Base-by-base conservation (phyloP, 2,888 invertebrate genomes). In the Prenolepis imparis region DNA sequence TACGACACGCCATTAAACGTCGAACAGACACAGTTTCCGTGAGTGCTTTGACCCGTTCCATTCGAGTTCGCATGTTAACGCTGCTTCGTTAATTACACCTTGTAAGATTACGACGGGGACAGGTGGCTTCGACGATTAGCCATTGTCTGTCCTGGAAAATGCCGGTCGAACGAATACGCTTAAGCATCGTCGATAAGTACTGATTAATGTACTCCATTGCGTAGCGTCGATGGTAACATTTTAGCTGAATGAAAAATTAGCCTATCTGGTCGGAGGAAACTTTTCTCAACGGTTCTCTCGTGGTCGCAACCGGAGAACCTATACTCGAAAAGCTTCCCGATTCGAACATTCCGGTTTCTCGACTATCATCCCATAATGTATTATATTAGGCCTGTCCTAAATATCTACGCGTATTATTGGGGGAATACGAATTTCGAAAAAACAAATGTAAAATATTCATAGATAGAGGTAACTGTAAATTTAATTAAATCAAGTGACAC, bases 31-130 rank as follows among this genome's bases (percentile, higher is more conserved):
- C 77, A 84, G 77, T 90, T 90, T 89, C 85, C 86, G 84, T 84
- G 90, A 84, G 89, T 90, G 86, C 88, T 89, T 87, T 89, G 88
- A 90, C 86, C 86, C 66, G 74, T 83, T 85, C 89, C 85, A 88
- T 59, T 61, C 83, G 88, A 80, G 86, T 84, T 82, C 84, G 84
- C 84, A 75, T 84, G 88, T 90, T 90, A 90, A 90, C 88, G 89
- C 85, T 78, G 82, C 85, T 89, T 90, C 90, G 92, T 91, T 92
- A 92, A 92, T 92, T 92, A 90, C 89, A 90, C 87, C 87, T 85
- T 86, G 88, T 72, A 88, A 90, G 90, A 92, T 92, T 92, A 91
- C 90, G 87, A 90, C 89, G 87, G 88, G 90, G 92, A 92, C 92
- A 92, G 92, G 92, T 92, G 92, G 91, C 88, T n/a, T 44, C 88